Base-by-base conservation (phyloP, 2,113 vertebrate species). In the Leptodactylus fuscus region DNA sequence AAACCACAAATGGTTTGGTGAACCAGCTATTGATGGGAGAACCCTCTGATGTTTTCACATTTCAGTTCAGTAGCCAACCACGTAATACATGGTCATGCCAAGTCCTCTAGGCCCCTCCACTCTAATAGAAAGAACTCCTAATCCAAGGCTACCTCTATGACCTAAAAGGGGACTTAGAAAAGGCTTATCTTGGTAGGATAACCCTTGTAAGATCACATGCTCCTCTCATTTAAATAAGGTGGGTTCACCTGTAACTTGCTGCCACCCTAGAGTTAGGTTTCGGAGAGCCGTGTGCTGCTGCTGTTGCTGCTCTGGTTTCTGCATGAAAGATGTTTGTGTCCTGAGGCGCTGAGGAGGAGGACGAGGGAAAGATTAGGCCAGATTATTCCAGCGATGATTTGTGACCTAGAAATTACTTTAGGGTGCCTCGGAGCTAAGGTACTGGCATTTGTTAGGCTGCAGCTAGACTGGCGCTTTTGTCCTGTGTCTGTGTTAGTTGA, bases 341-440 rank as follows among this genome's bases (percentile, higher is more conserved):
- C 46, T 80, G n/a, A 29, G 62, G 46, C 75, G 16, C 2, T 71
- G 48, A 76, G 53, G 82, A 29, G 60, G 58, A 55, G 83, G 75
- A 69, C 24, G 74, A 41, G 60, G 24, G 18, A 22, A 41, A 51
- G 58, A 85, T 85, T 44, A 85, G 83, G 83, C 76, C 76, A 85
- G 29, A 79, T 85, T 85, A 85, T 85, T 85, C 83, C 62, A 79
- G 83, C 48, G 34, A 58, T 85, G 83, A 85, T 85, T 85, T 80
- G 44, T 85, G 83, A 85, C 83, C 83, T 85, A 80, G 83, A 85
- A 79, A 85, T 85, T 79, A 85, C 76, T 85, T 80, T 85, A 51
- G 46, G 74, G 41, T 78, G 83, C 75, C 75, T 85, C 20, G 48
- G 69, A 79, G 65, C 83, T 4, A 62, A 70, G 75, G 49, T 67